Evolutionary conservation across 2,888 invertebrate species (phyloP), one percentile per base, ranked within the genome.

Genomic region (Lumbricus terrestris): DNA sequence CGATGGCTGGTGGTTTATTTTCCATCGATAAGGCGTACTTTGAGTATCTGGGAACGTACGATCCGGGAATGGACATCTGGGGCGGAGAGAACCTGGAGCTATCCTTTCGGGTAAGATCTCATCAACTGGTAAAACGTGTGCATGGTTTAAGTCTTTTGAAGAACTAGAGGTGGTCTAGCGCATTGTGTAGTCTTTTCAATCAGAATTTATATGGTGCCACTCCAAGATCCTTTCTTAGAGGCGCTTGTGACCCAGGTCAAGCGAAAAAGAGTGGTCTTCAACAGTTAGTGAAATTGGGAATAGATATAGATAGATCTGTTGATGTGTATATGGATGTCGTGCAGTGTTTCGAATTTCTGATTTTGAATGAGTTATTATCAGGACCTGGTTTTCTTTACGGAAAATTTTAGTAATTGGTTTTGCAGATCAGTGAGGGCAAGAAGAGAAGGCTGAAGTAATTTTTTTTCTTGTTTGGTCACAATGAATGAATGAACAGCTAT

Each of bases 1-100:
- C 99, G 13, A 99, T 99, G 99, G 99, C 99, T 88, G 99, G 99
- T 90, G 99, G 99, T 2, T 96, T 99, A 29, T 99, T 99, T 95
- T 97, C 98, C 91, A 99, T 99, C 92, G 98, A 98, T 95, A 97
- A 97, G 94, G 96, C 96, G 91, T 99, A 98, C 95, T 99, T 99
- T 95, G 98, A 98, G 95, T 96, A 96, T 92, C 96, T 99, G 85
- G 99, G 99, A 90, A 98, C 98, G 47, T 99, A 99, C 95, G 99
- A 99, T 95, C 98, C 98, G 89, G 99, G 99, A 29, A 99, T 99
- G 95, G 99, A 99, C 95, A 99, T 99, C 93, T 99, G 99, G 99
- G 99, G 99, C 91, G 98, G 99, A 88, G 98, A 99, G 95, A 99
- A 99, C 95, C 96, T 99, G 92, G 99, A 99, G 95, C 96, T 99